Conservation (phyloP, 2,113 vertebrate genomes). For the Thalassarche chlororhynchos region DNA sequence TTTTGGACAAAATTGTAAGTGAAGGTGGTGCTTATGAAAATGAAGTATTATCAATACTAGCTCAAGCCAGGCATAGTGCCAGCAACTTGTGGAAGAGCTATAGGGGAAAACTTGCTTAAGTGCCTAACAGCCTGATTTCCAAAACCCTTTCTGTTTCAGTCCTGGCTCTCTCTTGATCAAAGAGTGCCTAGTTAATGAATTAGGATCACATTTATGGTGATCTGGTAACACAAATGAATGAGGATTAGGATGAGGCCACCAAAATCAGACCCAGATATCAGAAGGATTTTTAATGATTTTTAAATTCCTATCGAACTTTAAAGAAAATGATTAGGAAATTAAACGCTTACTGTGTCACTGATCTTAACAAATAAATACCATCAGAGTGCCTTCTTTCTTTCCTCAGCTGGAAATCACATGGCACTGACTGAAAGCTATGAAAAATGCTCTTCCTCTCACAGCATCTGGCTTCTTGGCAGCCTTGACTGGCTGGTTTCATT, state of each 20-base stretch:
- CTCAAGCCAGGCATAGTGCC: neutral
- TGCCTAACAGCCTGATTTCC: neutral
- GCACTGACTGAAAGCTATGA: neutral
- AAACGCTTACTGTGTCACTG: neutral
- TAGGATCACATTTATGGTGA: neutral
- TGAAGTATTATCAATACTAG: neutral
- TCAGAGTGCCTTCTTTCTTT: neutral
- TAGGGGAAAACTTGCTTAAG: neutral
- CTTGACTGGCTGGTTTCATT: slow-evolving; percentile 1
- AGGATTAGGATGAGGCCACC: neutral
- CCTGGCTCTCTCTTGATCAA: neutral
- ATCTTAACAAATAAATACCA: neutral
- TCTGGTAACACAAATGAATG: neutral
- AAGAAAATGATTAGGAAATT: neutral
- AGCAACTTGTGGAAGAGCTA: neutral
- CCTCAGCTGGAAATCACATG: neutral
- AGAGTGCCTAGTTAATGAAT: neutral
- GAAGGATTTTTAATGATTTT: neutral
- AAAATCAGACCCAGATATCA: neutral
- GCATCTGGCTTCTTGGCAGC: slow-evolving; percentile 12
- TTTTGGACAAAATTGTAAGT: neutral
- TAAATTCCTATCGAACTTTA: neutral
- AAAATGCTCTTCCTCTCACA: neutral
- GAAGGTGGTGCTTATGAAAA: neutral
- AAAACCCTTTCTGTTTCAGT: neutral